Percentiles rank a stretch among this genome's conserved stretches.
These are phyloP conservation scores for Acanthopagrus latus DNA, from an alignment of 2,797 vertebrate species.

Conservation along the genomic window DNA sequence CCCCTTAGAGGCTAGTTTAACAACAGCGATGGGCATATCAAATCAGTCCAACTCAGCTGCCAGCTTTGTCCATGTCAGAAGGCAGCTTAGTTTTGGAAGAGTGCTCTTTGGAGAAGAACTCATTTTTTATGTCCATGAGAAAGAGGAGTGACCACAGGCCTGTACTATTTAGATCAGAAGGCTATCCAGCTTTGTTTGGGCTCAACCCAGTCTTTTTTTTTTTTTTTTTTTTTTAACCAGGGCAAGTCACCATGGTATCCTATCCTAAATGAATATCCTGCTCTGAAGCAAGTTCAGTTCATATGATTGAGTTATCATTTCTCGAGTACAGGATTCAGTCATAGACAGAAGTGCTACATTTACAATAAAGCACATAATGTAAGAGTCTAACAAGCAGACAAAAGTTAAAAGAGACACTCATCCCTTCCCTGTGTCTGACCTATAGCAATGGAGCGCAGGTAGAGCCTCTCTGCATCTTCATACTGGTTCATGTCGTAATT, in stretches of 20 bases:
- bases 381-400: neutral
- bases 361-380: neutral
- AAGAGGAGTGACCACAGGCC: neutral
- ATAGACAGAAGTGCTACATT: neutral
- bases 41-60: neutral
- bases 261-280: neutral
- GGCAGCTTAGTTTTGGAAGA: neutral
- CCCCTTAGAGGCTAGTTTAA: neutral
- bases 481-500: slow-evolving; percentile 99
- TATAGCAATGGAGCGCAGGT: slow-evolving; percentile 98
- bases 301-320: neutral
- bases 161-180: neutral
- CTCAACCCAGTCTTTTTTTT: neutral
- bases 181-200: neutral
- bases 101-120: neutral
- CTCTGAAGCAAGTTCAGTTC: neutral
- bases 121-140: neutral
- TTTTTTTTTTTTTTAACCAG: neutral
- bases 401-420: neutral
- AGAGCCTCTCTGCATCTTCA: slow-evolving; percentile 97
- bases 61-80: neutral
- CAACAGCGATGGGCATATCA: neutral
- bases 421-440: slow-evolving; percentile 82
- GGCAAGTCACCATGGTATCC: neutral
- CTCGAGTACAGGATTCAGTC: neutral